Conservation (phyloP, 2,797 vertebrate species). For the Rhyacichthys aspro region DNA sequence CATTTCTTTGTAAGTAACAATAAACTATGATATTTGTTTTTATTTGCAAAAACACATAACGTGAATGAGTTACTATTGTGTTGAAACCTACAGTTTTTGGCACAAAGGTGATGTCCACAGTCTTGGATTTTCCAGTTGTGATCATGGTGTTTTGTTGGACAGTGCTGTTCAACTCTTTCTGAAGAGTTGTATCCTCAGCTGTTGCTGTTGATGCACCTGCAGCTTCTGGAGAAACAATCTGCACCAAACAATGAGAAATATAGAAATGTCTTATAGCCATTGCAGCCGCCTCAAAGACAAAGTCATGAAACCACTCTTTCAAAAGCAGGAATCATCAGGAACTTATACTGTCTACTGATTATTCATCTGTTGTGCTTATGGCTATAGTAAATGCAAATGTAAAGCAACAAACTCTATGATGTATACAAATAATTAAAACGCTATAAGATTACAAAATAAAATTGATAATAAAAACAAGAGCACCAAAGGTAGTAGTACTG, state of each 20-base stretch:
- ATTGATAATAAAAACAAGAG: neutral
- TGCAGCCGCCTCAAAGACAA: neutral
- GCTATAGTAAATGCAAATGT: no score
- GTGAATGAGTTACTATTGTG: neutral
- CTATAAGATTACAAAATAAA: no score
- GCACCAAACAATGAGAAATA: constrained; percentile 4
- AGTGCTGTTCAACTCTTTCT: constrained; percentile 67
- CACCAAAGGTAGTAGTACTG: neutral
- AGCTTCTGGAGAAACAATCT: constrained; percentile 37
- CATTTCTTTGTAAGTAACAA: no score
- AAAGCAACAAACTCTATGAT: no score
- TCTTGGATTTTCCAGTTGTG: constrained; percentile 75
- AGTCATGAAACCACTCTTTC: no score
- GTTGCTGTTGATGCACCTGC: constrained; percentile 39
- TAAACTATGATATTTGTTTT: no score
- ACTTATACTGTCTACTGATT: no score
- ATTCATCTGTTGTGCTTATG: no score
- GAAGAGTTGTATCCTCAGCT: constrained; percentile 27
- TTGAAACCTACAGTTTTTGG: constrained; percentile 82
- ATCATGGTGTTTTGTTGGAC: constrained; percentile 81
- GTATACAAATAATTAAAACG: no score
- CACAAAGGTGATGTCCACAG: constrained; percentile 84
- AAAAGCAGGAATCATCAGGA: no score
- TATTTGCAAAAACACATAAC: no score
- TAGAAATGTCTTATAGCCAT: neutral